Base-by-base conservation (phyloP, 1,140 invertebrate species). In the Asobara japonica region DNA sequence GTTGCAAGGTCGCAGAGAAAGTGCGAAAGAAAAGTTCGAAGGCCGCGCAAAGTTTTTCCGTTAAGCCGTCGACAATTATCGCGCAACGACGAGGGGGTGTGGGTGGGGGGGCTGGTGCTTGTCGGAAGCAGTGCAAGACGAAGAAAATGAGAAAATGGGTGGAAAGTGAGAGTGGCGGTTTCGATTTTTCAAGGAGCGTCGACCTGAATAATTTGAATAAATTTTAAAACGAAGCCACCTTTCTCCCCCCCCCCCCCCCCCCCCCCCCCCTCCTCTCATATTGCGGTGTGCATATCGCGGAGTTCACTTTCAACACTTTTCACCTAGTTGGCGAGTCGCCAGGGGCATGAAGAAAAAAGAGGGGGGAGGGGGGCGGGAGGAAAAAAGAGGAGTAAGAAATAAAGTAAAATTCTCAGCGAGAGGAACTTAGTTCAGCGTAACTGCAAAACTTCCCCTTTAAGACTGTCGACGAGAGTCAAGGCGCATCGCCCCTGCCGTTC, bases 371-470 rank as follows among this genome's bases (percentile, higher is more conserved):
- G 66, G 75, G 66, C 73, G 22, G 51, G 51, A 72, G 65, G 74
- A 67, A 60, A 29, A 62, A 45, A 66, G 11, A 38, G 16, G 8
- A 16, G 41, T 18, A 62, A 60, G 38, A 18, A 64, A 71, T 41
- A 74, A 73, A 74, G 66, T 78, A 76, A 76, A 75, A 61, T 62
- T 71, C 62, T 38, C 62, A 66, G 71, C 68, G 73, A 66, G 77
- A 77, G 79, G 69, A 83, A 84, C 82, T 85, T 81, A 80, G 80
- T 83, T 84, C 76, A 4, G 72, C 73, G 61, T 77, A 73, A 73
- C 69, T 48, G 78, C 77, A 76, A 84, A 86, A 85, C 85, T 86
- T 87, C 84, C 84, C 84, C 84, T 87, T 88, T 86, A 88, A 87
- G 84, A 75, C 64, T 51, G 65, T 48, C 74, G 71, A 74, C 72